These are phyloP conservation scores for Larimichthys crocea DNA, from an alignment of 2,113 vertebrate genomes.

Conservation along the genomic window DNA sequence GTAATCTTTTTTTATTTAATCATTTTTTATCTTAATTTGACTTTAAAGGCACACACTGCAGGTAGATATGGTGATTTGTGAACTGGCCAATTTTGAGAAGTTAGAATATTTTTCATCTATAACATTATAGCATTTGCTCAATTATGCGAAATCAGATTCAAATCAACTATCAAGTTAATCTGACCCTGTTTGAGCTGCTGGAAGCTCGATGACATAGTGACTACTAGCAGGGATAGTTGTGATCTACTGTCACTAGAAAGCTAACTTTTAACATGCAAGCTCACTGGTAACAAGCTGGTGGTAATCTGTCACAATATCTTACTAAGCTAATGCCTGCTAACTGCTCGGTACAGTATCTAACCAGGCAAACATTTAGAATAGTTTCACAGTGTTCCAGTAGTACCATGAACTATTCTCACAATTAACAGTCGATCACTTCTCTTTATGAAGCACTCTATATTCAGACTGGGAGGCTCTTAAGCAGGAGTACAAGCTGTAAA, in stretches of 20 bases:
- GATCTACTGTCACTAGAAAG: too few species aligned
- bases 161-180: neutral
- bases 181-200: too few species aligned
- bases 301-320: neutral
- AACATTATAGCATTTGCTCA: neutral
- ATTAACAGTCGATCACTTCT: neutral
- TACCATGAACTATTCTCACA: neutral
- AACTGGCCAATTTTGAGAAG: neutral
- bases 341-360: neutral
- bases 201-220: neutral
- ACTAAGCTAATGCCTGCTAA: too few species aligned
- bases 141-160: neutral
- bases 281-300: neutral
- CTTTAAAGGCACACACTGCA: slow-evolving; percentile 47
- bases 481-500: too few species aligned
- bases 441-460: neutral
- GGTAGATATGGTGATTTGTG: neutral
- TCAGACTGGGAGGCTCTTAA: neutral
- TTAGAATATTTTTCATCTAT: neutral
- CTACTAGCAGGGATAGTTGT: neutral
- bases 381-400: neutral
- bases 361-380: neutral
- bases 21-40: neutral
- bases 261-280: too few species aligned
- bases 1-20: neutral